Evolutionary conservation across 2,888 invertebrate genomes (phyloP).

Genomic region (Stenotaenia linearis): DNA sequence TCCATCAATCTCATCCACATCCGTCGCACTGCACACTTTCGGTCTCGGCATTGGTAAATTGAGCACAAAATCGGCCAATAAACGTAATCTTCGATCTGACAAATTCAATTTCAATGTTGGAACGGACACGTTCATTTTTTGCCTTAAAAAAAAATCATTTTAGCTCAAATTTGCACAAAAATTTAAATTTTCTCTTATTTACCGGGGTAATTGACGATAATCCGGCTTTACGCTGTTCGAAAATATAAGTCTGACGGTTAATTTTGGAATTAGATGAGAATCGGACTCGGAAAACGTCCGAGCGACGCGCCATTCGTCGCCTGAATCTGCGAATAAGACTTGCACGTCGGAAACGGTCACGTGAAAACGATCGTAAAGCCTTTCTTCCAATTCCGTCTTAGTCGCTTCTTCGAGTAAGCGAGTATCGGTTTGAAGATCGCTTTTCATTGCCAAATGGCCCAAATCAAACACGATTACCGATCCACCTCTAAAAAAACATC

Average conservation of each 20-base stretch:
- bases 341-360: constrained; percentile 64
- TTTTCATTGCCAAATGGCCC: constrained; percentile 62
- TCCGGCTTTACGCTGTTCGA: constrained; percentile 69
- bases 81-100: constrained; percentile 64
- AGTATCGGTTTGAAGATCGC: constrained; percentile 64
- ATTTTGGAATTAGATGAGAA: constrained; percentile 65
- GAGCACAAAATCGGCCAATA: constrained; percentile 60
- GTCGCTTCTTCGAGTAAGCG: constrained; percentile 67
- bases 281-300: constrained; percentile 66
- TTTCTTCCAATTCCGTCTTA: constrained; percentile 73
- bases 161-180: constrained; percentile 6
- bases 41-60: constrained; percentile 51
- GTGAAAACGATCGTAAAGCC: constrained; percentile 68
- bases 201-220: constrained; percentile 61
- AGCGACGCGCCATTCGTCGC: constrained; percentile 68
- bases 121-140: constrained; percentile 67
- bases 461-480: constrained; percentile 66
- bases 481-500: constrained; percentile 51
- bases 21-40: constrained; percentile 42
- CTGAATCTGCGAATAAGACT: constrained; percentile 58
- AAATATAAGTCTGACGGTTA: constrained; percentile 60
- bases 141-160: constrained; percentile 50
- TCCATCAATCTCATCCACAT: constrained; percentile 40
- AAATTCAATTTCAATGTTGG: constrained; percentile 67
- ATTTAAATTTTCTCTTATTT: constrained; percentile 31